phyloP scores from a whole-genome alignment of 2,797 vertebrate genomes.

The Microtus californicus region DNA sequence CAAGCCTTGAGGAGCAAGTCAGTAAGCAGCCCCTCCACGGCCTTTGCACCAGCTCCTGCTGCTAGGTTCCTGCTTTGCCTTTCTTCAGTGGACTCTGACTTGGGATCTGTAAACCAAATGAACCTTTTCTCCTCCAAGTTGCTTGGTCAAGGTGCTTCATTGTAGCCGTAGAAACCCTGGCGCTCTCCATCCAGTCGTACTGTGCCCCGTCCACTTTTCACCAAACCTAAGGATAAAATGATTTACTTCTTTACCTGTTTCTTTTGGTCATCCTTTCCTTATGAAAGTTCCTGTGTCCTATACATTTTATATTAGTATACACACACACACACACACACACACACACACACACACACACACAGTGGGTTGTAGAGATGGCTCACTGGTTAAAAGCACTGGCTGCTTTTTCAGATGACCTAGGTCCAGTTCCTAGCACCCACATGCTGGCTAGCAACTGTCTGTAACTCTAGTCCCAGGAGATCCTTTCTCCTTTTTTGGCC shows the following conservation, averaged over 20 bases:
- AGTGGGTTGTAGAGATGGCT: neutral
- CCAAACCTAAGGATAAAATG: neutral
- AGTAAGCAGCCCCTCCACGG: neutral
- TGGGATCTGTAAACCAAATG: neutral
- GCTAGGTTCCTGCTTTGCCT: neutral
- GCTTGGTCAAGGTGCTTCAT: neutral
- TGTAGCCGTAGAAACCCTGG: neutral
- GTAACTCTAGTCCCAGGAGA: neutral
- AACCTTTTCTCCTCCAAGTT: neutral
- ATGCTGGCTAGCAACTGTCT: neutral
- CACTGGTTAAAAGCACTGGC: neutral
- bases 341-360: too few relatives aligned
- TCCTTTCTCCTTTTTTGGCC: neutral
- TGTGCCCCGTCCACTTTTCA: neutral
- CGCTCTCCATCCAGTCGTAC: neutral
- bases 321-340: neutral
- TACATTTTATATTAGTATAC: neutral
- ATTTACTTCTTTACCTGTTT: neutral
- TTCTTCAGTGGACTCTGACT: neutral
- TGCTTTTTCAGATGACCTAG: neutral
- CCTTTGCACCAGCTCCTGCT: neutral
- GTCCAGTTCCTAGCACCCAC: neutral
- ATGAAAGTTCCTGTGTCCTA: neutral
- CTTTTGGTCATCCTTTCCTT: neutral
- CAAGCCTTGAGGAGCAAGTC: neutral